Percentiles rank a stretch among this genome's conserved stretches.
phyloP scores from a whole-genome alignment of 64 coral and sea anemone genomes.

The Porites australiensis region DNA sequence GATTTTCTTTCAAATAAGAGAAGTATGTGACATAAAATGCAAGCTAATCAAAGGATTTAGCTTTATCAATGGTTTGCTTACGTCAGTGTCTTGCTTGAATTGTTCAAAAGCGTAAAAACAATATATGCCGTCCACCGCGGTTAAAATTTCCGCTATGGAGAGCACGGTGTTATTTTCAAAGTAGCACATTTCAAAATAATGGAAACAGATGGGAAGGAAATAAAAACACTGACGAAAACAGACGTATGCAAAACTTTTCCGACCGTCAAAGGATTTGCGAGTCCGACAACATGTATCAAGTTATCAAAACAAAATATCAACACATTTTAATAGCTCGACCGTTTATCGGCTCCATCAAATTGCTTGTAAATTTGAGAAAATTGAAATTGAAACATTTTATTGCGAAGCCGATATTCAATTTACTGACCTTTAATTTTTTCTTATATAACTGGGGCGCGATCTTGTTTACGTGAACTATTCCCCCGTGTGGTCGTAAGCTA shows the following conservation, averaged over 20 bases:
- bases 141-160: not conserved
- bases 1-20: not conserved
- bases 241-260: not conserved
- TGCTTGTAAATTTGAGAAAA: slow-evolving; percentile 31
- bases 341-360: slow-evolving; percentile 36
- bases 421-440: not conserved
- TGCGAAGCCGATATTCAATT: not conserved
- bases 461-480: not conserved
- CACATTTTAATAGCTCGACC: slow-evolving; percentile 38
- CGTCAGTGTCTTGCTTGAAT: slow-evolving; percentile 20
- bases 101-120: not conserved
- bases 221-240: not conserved
- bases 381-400: not conserved
- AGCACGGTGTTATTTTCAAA: not conserved
- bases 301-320: slow-evolving; percentile 65
- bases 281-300: slow-evolving; percentile 38
- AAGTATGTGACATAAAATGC: not conserved
- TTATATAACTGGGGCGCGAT: not conserved
- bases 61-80: slow-evolving; percentile 22
- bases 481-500: not conserved
- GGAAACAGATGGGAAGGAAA: not conserved
- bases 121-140: not conserved
- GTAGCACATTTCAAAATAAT: not conserved
- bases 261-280: not conserved
- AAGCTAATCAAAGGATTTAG: not conserved